Evolutionary conservation across 2,113 vertebrate species (phyloP).

Genomic region (Colossoma macropomum): DNA sequence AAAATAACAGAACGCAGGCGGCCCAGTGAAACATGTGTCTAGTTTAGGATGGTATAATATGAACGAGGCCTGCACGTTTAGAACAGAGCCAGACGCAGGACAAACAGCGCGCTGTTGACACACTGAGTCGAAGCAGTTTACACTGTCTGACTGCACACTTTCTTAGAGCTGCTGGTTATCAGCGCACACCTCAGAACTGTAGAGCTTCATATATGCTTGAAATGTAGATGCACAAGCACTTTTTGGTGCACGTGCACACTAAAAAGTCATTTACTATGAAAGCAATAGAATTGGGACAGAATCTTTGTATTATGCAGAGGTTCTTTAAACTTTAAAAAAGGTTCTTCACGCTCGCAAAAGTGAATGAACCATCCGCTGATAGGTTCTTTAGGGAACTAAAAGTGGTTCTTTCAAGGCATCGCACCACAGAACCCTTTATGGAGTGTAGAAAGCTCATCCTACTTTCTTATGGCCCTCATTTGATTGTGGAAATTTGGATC

Average conservation of each 20-base stretch:
- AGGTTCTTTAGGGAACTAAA: not conserved
- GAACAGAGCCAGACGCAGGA: slow-evolving; percentile 60
- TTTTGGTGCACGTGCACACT: no score
- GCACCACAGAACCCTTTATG: not conserved
- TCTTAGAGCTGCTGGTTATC: slow-evolving; percentile 53
- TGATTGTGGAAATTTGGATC: not conserved
- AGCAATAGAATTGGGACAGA: no score
- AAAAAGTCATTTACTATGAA: no score
- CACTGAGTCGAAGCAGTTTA: not conserved
- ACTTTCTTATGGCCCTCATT: not conserved
- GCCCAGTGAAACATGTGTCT: slow-evolving; percentile 40
- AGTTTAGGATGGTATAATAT: slow-evolving; percentile 30
- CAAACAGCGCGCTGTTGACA: slow-evolving; percentile 65
- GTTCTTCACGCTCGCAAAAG: no score
- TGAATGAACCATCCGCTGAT: not conserved
- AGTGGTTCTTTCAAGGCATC: no score
- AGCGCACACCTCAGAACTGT: slow-evolving; percentile 36
- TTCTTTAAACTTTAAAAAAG: no score
- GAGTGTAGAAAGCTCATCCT: not conserved
- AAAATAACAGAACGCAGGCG: slow-evolving; percentile 6
- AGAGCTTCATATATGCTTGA: not conserved
- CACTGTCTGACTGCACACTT: slow-evolving; percentile 35
- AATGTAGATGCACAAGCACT: no score
- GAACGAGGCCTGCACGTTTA: slow-evolving; percentile 34
- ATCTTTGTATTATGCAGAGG: no score